Evolutionary conservation across 2,797 vertebrate species (phyloP).

Genomic region (Sphenodon punctatus): DNA sequence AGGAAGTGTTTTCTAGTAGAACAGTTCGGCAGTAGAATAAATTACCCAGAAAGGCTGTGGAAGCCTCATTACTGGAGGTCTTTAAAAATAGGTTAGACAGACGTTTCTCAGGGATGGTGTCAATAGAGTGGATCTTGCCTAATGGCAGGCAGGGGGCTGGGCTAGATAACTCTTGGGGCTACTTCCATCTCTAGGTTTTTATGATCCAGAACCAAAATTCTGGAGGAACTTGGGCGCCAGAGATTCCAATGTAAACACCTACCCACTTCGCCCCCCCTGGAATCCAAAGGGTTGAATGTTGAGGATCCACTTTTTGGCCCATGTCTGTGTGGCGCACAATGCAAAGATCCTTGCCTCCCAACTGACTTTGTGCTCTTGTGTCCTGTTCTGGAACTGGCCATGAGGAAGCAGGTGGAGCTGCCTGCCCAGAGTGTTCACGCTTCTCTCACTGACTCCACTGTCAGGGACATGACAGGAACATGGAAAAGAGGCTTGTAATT

Average conservation of each 20-base stretch:
- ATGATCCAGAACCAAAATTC: accelerated
- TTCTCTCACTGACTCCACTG: background rate
- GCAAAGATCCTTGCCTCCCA: background rate
- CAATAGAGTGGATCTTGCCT: too few relatives aligned
- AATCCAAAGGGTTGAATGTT: background rate
- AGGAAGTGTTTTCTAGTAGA: too few relatives aligned
- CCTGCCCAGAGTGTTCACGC: background rate
- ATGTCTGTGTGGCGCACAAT: accelerated
- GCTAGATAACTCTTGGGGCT: too few relatives aligned
- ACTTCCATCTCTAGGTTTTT: too few relatives aligned
- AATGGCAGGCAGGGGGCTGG: too few relatives aligned
- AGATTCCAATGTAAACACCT: background rate
- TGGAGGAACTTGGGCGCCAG: background rate
- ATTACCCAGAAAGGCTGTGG: too few relatives aligned
- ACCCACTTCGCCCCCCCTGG: accelerated
- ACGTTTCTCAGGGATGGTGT: too few relatives aligned
- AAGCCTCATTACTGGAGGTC: too few relatives aligned
- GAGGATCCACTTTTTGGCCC: background rate
- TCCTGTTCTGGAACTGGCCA: background rate
- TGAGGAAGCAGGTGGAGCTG: accelerated
- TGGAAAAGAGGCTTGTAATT: background rate
- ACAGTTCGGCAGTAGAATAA: too few relatives aligned
- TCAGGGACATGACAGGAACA: background rate
- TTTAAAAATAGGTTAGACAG: too few relatives aligned
- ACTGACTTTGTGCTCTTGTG: background rate